Base-by-base conservation (phyloP, 2,113 vertebrate genomes). In the Bucco capensis region DNA sequence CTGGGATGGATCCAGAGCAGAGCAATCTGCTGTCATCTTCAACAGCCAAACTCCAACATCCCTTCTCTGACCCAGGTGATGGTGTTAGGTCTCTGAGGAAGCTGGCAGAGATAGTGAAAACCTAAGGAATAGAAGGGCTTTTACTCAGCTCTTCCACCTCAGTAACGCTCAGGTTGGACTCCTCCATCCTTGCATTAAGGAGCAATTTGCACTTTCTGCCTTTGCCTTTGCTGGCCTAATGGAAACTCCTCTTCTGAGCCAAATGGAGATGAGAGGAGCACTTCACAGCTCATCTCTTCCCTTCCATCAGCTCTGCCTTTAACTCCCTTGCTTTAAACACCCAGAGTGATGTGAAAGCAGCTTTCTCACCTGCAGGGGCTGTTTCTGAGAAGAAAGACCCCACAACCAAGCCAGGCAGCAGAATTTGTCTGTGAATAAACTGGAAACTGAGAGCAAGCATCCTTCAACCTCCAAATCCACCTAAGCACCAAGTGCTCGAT, bases 381-480 rank as follows among this genome's bases (percentile, higher is more conserved):
- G 89, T 83, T 92, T 88, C 16, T 0, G 6, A 94, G 91, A 95
- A 96, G 94, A 96, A 96, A 96, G 94, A 78, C 81, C 86, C 86
- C 1, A 11, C 91, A 58, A 57, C 88, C 79, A 80, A 94, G 62
- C 77, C 50, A 83, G 92, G 8, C 90, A 88, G 94, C 86, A 66
- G 94, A 94, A 96, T 96, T 94, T 96, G 76, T 90, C 92, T 97
- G 96, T 87, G 94, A 96, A 95, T 95, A 88, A 95, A 96, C 92
- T 94, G 95, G 95, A 94, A 96, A 96, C 91, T 83, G 96, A 88
- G 75, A 94, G 77, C 13, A 88, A 49, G 76, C 1, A 21, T 65
- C 89, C 96, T 96, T 94, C 91, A 94, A 88, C 51, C 94, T 80
- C 86, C 88, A 95, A 96, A 96, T 94, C 96, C 96, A 83, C 66